Percentiles rank a stretch among this genome's conserved stretches.
Evolutionary conservation across 1,140 invertebrate genomes (phyloP).

Genomic region (Globodera rostochiensis): DNA sequence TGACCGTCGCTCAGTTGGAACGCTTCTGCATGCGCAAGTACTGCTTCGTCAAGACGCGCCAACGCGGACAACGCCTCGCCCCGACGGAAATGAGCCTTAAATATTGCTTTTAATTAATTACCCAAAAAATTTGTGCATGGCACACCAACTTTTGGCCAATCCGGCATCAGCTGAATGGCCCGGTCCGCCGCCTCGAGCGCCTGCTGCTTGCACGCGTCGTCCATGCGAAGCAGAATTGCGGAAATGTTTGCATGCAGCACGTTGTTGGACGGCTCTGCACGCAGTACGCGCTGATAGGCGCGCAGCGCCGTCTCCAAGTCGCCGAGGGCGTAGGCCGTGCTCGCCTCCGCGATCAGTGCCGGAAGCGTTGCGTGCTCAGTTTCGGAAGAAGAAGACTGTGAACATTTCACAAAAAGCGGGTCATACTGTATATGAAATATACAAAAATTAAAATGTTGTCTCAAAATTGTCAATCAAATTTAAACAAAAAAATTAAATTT

Average conservation of each 20-base stretch:
- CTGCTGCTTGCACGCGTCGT: neutral
- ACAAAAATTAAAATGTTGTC: too few relatives aligned
- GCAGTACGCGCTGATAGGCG: neutral
- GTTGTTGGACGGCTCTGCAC: neutral
- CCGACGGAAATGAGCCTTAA: constrained; percentile 10
- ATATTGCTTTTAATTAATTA: neutral
- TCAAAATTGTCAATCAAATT: too few relatives aligned
- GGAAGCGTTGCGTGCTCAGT: neutral
- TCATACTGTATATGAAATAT: too few relatives aligned
- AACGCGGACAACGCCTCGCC: constrained; percentile 1
- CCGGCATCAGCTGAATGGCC: neutral
- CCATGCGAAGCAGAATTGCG: neutral
- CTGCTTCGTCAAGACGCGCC: neutral
- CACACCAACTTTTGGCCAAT: neutral
- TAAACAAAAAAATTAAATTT: too few relatives aligned
- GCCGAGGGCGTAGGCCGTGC: neutral
- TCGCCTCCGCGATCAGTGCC: constrained; percentile 5
- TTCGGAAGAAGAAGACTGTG: too few relatives aligned
- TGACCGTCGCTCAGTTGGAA: neutral
- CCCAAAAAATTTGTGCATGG: neutral
- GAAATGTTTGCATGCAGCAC: constrained; percentile 14
- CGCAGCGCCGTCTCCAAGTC: neutral
- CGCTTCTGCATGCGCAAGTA: neutral
- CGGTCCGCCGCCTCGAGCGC: neutral
- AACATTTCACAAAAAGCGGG: too few relatives aligned